Base-by-base conservation (phyloP, 1,140 invertebrate genomes). In the Caligus rogercresseyi region DNA sequence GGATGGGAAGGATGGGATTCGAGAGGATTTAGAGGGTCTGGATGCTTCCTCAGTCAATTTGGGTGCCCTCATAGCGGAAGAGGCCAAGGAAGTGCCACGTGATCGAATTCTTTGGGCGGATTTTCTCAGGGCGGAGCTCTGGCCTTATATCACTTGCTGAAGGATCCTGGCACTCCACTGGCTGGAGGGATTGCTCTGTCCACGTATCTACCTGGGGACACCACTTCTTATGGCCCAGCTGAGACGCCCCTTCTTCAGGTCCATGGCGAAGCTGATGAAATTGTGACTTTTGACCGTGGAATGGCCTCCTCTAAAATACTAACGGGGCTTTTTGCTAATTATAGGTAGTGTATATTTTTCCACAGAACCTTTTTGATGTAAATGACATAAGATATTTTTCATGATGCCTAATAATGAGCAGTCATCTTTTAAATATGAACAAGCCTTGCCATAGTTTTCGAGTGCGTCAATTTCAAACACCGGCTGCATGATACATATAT, bases 111-210 rank as follows among this genome's bases (percentile, higher is more conserved):
- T 63, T 21, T 63, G 2, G 61, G 61, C 16, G 61, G 61, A 19
- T 63, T 63, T 16, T 63, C 61, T 13, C 61, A 63, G 43, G 61
- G 61, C 2, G 61, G 51, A 58, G 61, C 53, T 16, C 52, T 63
- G 15, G 52, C 61, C 19, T 25, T 63, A 25, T 23, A 63, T 25
- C n/a, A 15, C 19, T 24, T 25, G 11, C 19, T 63, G 19, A 56
- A 55, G n/a, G n/a, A 43, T 43, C 15, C 14, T 1, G 53, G 57
- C 15, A 55, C 25, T 14, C 15, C 52, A 25, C 18, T 54, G 19
- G 61, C 55, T 1, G 61, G 2, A 1, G 56, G 55, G 15, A 26
- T 63, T 19, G 61, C 61, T 18, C 25, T 63, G 1, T 63, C 61
- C 15, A 25, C 61, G 7, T 63, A 58, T 25, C 20, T 63, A 26